Percentiles rank a stretch among this genome's conserved stretches.
These are phyloP conservation scores for Rattus norvegicus DNA, from an alignment of 2,113 vertebrate genomes.

Conservation along the genomic window GRCr8 NC_086023.1:142396501-142397000, in stretches of 20 bases:
- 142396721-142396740: neutral
- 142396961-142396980: no score
- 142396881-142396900: no score
- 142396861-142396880: neutral
- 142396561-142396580: neutral
- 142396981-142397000: no score
- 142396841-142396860: neutral
- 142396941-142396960: no score
- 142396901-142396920: no score
- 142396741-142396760: neutral
- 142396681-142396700: neutral
- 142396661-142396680: neutral
- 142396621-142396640: neutral
- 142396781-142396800: neutral
- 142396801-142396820: neutral
- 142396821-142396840: neutral
- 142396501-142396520: no score
- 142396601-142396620: neutral
- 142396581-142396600: neutral
- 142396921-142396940: no score
- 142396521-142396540: no score
- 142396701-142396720: neutral
- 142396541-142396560: no score
- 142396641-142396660: neutral
- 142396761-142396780: neutral